A percentile compares a stretch with the other conserved stretches of the same genome.
These are phyloP conservation scores for Bradysia coprophila DNA, from an alignment of 1,140 invertebrate genomes.

Conservation along the genomic window DNA sequence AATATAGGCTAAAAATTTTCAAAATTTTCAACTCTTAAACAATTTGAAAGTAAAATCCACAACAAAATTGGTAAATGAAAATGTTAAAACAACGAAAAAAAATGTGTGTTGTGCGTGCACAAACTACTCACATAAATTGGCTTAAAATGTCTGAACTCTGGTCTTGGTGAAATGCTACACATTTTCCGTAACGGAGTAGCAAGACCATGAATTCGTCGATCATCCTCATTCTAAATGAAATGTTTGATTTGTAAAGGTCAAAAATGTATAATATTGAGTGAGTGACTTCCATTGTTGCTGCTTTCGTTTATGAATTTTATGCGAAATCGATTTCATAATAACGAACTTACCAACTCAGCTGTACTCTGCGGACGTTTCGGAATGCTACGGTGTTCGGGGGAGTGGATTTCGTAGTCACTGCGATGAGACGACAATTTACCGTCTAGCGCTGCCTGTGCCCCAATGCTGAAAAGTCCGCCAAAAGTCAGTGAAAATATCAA, in stretches of 20 bases:
- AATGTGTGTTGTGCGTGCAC: neutral
- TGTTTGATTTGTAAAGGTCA: no score
- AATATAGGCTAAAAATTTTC: no score
- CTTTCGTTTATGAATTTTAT: no score
- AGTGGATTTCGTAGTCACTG: conserved; percentile 39
- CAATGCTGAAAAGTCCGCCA: conserved; percentile 12
- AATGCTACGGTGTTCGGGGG: conserved; percentile 26
- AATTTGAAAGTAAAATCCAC: no score
- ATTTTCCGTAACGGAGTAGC: conserved; percentile 25
- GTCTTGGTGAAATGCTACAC: conserved; percentile 24
- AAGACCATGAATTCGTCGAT: conserved; percentile 25
- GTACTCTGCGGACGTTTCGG: conserved; percentile 22
- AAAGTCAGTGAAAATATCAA: conserved; percentile 18
- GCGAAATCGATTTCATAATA: neutral
- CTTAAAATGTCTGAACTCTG: conserved; percentile 23
- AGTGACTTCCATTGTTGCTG: no score
- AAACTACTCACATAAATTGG: conserved; percentile 22
- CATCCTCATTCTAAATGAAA: conserved; percentile 21
- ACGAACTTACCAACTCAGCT: conserved; percentile 20
- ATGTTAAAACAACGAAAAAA: neutral
- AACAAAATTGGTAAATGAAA: no score
- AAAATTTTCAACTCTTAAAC: no score
- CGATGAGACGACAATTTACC: conserved; percentile 29
- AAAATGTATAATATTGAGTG: neutral
- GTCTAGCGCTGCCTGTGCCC: conserved; percentile 12